Percentiles rank a stretch among this genome's conserved stretches.
phyloP scores from a whole-genome alignment of 2,113 vertebrate genomes.

The Rhinolophus sinicus region DNA sequence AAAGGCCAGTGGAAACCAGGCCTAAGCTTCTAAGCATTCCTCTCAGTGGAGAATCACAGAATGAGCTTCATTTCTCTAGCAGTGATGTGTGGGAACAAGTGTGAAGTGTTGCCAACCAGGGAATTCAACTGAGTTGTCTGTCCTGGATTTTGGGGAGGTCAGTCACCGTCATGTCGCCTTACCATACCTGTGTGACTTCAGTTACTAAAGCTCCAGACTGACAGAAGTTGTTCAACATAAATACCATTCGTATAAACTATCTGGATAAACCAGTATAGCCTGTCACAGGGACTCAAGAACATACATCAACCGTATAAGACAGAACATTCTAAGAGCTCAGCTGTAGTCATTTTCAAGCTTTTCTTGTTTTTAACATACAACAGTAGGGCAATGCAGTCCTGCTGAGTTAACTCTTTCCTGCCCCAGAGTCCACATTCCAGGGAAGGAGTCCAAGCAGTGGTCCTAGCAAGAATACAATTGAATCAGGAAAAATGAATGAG shows the following conservation, averaged over 20 bases:
- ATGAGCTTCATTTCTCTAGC: neutral
- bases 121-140: neutral
- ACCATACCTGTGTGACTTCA: neutral
- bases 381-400: rapidly evolving
- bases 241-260: neutral
- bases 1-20: neutral
- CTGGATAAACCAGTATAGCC: neutral
- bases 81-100: neutral
- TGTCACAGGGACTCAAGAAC: neutral
- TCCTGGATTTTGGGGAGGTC: neutral
- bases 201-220: neutral
- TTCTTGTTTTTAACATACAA: neutral
- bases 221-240: neutral
- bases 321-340: neutral
- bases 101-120: neutral
- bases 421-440: neutral
- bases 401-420: neutral
- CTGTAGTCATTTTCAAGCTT: neutral
- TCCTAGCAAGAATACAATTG: neutral
- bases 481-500: neutral
- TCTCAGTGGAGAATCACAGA: neutral
- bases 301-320: neutral
- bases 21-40: neutral
- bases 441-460: neutral
- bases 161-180: neutral